Evolutionary conservation across 2,113 vertebrate genomes (phyloP), one percentile per base, ranked within the genome.

Genomic region (Rousettus leschenaultii): DNA sequence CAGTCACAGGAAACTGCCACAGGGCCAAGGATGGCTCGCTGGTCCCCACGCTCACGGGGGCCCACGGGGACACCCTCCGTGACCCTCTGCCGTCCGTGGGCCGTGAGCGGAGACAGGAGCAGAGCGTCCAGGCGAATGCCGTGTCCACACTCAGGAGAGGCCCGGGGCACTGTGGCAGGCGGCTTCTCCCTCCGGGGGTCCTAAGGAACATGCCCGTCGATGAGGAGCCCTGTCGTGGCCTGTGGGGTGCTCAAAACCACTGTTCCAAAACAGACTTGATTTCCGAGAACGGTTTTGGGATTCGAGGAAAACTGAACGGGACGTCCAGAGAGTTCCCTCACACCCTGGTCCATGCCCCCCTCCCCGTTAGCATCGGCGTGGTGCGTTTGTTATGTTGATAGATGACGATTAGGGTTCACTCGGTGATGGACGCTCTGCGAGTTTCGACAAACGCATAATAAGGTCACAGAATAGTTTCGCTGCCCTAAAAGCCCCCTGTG

Each of bases 101-200:
- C 0, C 0, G 0, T 53, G 51, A 40, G 18, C 0, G 0, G 28
- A n/a, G 53, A 6, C 9, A 0, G 9, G 63, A 43, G 30, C 43
- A 18, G n/a, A 30, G 13, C 0, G 6, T 19, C 86, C 38, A 4
- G 66, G 22, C 0, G 33, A 4, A 2, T 2, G 10, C 30, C 0
- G 1, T 5, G 11, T 13, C 78, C 30, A 16, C 13, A 4, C 30
- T 33, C 16, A 3, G 12, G 21, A 15, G 45, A 30, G 30, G 55
- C 16, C 55, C 19, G 3, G 30, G 55, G 19, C 6, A 16, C 5
- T 0, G 35, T 24, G 6, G 48, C 14, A 38, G 45, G n/a, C 21
- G 7, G 13, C 13, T 10, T 6, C 61, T 28, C 38, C 40, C 48
- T 24, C 38, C 8, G 0, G 51, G n/a, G 21, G 5, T 43, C 45